Conservation (phyloP, 1,140 invertebrate species). For the Pomphorhynchus laevis region DNA sequence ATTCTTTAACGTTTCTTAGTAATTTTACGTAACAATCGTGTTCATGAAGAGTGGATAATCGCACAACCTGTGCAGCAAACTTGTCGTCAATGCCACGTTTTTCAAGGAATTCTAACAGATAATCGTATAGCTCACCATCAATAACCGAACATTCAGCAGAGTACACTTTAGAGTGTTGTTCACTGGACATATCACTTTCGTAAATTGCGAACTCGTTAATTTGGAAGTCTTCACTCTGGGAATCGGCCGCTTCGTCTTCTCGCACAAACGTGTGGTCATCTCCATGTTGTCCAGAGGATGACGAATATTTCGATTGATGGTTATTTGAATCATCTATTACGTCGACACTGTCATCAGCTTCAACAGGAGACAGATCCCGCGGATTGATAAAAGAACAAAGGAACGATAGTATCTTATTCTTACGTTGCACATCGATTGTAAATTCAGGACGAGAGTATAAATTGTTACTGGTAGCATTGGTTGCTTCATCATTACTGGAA, state of each 20-base stretch:
- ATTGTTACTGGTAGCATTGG: conserved; percentile 1
- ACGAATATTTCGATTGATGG: neutral
- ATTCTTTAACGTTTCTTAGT: too few relatives aligned
- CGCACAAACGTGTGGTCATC: neutral
- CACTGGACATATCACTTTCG: too few relatives aligned
- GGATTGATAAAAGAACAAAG: conserved; percentile 8
- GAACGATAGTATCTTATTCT: conserved; percentile 4
- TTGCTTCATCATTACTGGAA: neutral
- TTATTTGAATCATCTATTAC: neutral
- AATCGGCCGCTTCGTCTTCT: neutral
- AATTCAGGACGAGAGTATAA: conserved; percentile 9
- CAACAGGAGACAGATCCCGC: conserved; percentile 5
- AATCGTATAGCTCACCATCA: too few relatives aligned
- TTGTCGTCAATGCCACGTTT: too few relatives aligned
- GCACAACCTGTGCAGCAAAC: too few relatives aligned
- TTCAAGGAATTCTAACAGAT: too few relatives aligned
- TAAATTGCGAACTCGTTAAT: conserved; percentile 9
- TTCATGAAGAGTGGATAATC: too few relatives aligned
- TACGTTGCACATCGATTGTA: conserved; percentile 6
- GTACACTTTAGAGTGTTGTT: conserved; percentile 9
- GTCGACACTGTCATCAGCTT: neutral
- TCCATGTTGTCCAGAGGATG: neutral
- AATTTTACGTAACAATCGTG: too few relatives aligned
- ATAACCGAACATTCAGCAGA: conserved; percentile 9
- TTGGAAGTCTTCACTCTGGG: conserved; percentile 7